phyloP scores from a whole-genome alignment of 2,113 vertebrate genomes.

The Chitala chitala region DNA sequence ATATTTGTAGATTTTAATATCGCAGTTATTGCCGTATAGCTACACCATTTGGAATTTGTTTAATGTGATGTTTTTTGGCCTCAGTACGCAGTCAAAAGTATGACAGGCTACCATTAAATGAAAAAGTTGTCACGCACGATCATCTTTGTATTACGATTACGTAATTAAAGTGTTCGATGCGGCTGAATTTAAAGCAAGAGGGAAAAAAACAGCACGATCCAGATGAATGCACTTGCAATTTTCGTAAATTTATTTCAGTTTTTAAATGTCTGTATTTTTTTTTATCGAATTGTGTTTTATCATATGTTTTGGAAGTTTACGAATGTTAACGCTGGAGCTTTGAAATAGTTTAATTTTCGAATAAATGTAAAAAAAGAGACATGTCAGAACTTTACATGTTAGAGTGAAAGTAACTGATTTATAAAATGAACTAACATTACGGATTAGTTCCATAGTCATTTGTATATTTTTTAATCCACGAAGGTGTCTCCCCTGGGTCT shows the following conservation, averaged over 20 bases:
- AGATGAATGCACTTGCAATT: too few species aligned
- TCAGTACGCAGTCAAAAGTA: slow-evolving; percentile 9
- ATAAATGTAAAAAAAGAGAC: not conserved
- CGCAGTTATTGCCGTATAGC: not conserved
- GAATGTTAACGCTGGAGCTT: not conserved
- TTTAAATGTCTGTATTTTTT: not conserved
- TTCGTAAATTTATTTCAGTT: not conserved
- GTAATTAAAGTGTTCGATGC: slow-evolving; percentile 26
- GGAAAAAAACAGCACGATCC: not conserved
- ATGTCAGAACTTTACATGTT: not conserved
- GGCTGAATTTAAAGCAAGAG: not conserved
- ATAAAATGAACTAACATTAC: not conserved
- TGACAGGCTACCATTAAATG: not conserved
- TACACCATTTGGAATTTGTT: too few species aligned
- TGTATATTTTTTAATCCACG: not conserved
- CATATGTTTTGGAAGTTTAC: not conserved
- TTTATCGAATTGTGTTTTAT: not conserved
- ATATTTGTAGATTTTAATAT: not conserved
- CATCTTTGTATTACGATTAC: slow-evolving; percentile 22
- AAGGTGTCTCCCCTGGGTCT: slow-evolving; percentile 30
- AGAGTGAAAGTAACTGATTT: not conserved
- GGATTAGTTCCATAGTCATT: not conserved
- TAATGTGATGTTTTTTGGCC: not conserved
- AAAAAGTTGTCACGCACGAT: slow-evolving; percentile 28
- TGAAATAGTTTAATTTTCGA: not conserved